Conservation (phyloP, 2,113 vertebrate genomes). For the Aspiorhynchus laticeps region DNA sequence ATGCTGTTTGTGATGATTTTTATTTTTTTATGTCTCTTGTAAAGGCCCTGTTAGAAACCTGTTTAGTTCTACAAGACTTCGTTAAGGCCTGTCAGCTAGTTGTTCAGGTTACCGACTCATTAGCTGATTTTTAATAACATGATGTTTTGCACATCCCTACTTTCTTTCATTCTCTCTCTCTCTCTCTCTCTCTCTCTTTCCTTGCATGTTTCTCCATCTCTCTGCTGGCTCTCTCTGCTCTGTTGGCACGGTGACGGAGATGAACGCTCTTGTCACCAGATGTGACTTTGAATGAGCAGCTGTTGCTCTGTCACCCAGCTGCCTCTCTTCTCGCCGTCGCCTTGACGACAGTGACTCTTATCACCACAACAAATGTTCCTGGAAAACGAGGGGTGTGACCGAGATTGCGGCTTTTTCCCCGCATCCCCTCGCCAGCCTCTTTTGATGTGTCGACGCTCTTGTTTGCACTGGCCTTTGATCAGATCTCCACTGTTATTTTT, state of each 20-base stretch:
- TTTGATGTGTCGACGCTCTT: slow-evolving; percentile 10
- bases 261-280: slow-evolving; percentile 44
- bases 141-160: background rate
- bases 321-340: slow-evolving; percentile 39
- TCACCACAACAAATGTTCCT: slow-evolving; percentile 45
- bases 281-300: slow-evolving; percentile 56
- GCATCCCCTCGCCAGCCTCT: background rate
- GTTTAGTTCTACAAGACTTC: background rate
- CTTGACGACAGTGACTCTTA: slow-evolving; percentile 43
- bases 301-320: slow-evolving; percentile 53
- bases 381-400: slow-evolving; percentile 40
- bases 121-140: background rate
- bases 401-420: background rate
- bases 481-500: slow-evolving; percentile 15
- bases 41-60: background rate
- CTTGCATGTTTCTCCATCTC: slow-evolving; percentile 4
- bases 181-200: background rate
- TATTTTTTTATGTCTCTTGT: background rate
- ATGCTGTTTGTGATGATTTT: background rate
- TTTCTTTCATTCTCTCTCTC: background rate
- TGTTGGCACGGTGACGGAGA: slow-evolving; percentile 40
- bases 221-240: slow-evolving; percentile 20
- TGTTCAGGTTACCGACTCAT: background rate
- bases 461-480: slow-evolving; percentile 30
- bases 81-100: background rate